Conservation (phyloP, 2,113 vertebrate genomes). For the Melanerpes formicivorus region DNA sequence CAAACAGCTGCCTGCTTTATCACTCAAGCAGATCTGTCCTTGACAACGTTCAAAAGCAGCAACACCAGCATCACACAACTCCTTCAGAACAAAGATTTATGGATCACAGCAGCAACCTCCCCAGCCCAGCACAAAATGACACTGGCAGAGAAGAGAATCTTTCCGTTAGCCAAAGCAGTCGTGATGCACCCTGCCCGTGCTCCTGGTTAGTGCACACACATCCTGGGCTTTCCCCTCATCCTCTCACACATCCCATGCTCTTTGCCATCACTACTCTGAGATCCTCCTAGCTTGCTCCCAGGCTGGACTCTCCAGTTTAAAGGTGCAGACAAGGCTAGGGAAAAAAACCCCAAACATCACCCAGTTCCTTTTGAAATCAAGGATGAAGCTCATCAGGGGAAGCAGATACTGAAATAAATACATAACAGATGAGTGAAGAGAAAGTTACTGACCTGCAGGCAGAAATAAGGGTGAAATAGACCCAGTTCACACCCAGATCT, state of each 20-base stretch:
- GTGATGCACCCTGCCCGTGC: not conserved
- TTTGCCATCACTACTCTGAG: not conserved
- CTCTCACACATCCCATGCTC: not conserved
- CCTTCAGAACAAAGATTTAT: not conserved
- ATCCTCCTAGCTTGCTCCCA: not conserved
- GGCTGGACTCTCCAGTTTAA: not conserved
- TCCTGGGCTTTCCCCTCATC: not conserved
- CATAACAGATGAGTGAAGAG: not conserved
- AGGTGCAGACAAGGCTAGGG: not conserved
- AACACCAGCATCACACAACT: not conserved
- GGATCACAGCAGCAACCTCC: not conserved
- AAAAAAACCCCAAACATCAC: not conserved
- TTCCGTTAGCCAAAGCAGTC: not conserved
- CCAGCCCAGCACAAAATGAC: not conserved
- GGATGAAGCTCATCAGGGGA: not conserved
- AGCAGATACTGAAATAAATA: not conserved
- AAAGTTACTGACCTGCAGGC: not conserved
- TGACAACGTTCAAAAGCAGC: not conserved
- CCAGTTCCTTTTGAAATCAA: not conserved
- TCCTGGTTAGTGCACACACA: not conserved
- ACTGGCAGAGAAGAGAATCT: not conserved
- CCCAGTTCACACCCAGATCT: not conserved
- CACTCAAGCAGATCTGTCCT: not conserved
- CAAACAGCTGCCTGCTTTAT: not conserved
- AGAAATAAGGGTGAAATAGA: not conserved